Evolutionary conservation across 2,113 vertebrate genomes (phyloP).

Genomic region (Apaloderma vittatum): DNA sequence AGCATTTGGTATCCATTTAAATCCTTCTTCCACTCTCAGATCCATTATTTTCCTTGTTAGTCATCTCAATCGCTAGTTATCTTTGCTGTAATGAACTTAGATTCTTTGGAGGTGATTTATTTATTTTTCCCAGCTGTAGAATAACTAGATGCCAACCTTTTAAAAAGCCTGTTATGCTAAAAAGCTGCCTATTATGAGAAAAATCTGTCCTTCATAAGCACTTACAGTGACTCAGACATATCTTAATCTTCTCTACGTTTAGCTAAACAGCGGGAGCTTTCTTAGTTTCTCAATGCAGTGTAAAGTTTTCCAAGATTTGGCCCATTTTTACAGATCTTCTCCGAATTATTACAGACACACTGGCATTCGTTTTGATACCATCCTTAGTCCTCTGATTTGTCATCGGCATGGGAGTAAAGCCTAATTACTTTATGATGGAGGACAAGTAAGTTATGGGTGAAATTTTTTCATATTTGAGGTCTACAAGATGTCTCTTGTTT

Average conservation of each 20-base stretch:
- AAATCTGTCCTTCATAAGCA: neutral
- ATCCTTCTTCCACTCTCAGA: neutral
- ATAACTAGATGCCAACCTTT: neutral
- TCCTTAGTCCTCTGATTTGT: neutral
- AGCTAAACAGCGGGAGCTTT: neutral
- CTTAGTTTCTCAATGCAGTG: neutral
- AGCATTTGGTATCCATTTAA: neutral
- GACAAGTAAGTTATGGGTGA: rapidly evolving
- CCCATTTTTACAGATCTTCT: neutral
- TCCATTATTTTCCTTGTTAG: neutral
- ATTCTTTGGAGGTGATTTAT: neutral
- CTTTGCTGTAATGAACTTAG: rapidly evolving
- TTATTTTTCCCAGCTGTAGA: neutral
- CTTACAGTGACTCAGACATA: neutral
- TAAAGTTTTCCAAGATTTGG: neutral
- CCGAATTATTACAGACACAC: neutral
- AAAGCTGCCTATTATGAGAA: neutral
- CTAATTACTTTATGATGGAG: neutral
- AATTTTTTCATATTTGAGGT: neutral
- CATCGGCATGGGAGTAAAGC: neutral
- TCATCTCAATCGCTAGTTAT: neutral
- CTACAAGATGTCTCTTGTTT: neutral
- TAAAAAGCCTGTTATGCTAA: neutral
- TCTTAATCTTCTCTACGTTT: neutral
- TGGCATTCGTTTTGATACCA: neutral